Conservation (phyloP, 2,113 vertebrate species). For the Salvelinus alpinus region DNA sequence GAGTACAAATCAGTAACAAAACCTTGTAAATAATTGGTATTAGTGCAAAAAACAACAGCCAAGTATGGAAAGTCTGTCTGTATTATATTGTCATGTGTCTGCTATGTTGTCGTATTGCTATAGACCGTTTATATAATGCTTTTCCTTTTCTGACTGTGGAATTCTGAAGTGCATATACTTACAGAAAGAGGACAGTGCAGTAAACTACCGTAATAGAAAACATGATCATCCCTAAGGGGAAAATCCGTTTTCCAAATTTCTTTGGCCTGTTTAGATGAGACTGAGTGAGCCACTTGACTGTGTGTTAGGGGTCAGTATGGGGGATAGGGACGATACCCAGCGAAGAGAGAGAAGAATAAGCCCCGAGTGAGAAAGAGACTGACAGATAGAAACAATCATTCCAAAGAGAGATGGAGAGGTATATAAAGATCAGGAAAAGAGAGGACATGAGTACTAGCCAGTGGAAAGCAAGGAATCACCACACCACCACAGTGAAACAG, state of each 20-base stretch:
- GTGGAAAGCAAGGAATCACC: conserved; percentile 1
- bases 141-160: no score
- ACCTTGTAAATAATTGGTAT: not conserved
- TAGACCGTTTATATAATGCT: no score
- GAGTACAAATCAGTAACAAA: not conserved
- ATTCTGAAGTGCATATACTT: no score
- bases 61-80: no score
- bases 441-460: not conserved
- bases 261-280: not conserved
- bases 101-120: no score
- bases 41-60: no score
- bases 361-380: not conserved
- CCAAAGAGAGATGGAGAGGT: no score
- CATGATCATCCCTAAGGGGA: no score
- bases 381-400: not conserved
- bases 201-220: not conserved
- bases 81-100: no score
- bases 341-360: not conserved
- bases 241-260: no score
- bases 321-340: not conserved
- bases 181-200: not conserved
- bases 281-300: not conserved
- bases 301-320: not conserved
- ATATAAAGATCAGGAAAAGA: no score
- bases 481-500: not conserved